Evolutionary conservation across 2,113 vertebrate species (phyloP), one percentile per base, ranked within the genome.

Genomic region (Agapornis roseicollis): DNA sequence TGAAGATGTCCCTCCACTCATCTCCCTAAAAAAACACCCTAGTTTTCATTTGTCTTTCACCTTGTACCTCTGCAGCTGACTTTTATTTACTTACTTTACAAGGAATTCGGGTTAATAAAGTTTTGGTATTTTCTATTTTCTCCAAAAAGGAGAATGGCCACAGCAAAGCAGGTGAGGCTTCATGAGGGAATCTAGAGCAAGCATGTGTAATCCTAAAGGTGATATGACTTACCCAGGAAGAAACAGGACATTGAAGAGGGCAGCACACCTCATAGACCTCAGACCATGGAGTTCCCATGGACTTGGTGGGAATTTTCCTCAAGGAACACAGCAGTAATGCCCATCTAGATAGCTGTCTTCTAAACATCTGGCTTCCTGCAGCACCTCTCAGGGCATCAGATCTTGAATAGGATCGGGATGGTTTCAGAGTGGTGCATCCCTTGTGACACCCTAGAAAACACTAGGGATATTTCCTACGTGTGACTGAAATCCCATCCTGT

Each of bases 401-500:
- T 27, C 25, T 72, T 2, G 0, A 39, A 10, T 6, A 24, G 1
- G 1, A 9, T 8, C 23, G 10, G 39, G 47, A 12, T 2, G 17
- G 31, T 53, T 28, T 82, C 29, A 11, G 11, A 10, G 8, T 58
- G 44, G 46, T 52, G 49, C 63, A 73, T 31, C 24, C 47, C 44
- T 49, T 2, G 1, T 17, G 61, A 25, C 58, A 93, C 0, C 0
- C 2, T 0, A 5, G 56, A 70, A 41, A 82, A 22, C 61, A 22
- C 41, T 33, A 28, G 28, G 80, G 71, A 56, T 42, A 16, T 56
- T 91, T 77, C 63, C 74, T 49, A 60, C 37, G 31, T 6, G 29
- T 4, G 1, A 33, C 42, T 95, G 95, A 97, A 94, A 96, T 96
- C 85, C 96, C 92, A 58, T 16, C 27, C 76, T 52, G 72, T 80